Evolutionary conservation across 2,888 invertebrate species (phyloP).

Genomic region (Macrophya alboannulata): DNA sequence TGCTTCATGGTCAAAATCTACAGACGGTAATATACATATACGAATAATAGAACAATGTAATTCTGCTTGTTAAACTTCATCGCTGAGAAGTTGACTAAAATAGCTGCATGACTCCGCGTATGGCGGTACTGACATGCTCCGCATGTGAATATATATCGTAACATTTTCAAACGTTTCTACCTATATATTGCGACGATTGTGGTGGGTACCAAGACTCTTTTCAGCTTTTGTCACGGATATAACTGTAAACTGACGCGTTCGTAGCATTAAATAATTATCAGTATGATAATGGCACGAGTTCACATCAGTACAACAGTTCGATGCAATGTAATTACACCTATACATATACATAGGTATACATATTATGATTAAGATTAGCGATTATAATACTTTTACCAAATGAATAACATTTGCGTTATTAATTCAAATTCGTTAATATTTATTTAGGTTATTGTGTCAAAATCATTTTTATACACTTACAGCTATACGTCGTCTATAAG

Average conservation of each 20-base stretch:
- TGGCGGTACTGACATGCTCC: not conserved
- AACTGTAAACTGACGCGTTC: slow-evolving; percentile 26
- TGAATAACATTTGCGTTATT: not conserved
- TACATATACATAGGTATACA: not conserved
- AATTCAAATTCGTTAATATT: slow-evolving; percentile 14
- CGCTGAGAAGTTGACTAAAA: not conserved
- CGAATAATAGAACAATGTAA: not conserved
- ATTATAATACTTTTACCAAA: not conserved
- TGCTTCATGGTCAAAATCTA: not conserved
- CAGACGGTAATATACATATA: no score
- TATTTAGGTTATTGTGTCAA: slow-evolving; percentile 37
- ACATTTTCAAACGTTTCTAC: slow-evolving; percentile 22
- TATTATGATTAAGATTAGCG: not conserved
- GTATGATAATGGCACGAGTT: not conserved
- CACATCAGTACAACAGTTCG: not conserved
- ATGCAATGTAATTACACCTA: no score
- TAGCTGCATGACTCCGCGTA: not conserved
- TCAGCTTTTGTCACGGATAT: slow-evolving; percentile 27
- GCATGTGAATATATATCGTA: slow-evolving; percentile 31
- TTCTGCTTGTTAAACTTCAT: not conserved
- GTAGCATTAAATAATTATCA: slow-evolving; percentile 6
- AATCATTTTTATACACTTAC: not conserved
- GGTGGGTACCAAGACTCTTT: not conserved
- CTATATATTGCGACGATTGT: not conserved
- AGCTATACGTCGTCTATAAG: not conserved